A percentile compares a stretch with the other conserved stretches of the same genome.
Conservation (phyloP, 2,888 invertebrate genomes). For the Cistogaster globosa region DNA sequence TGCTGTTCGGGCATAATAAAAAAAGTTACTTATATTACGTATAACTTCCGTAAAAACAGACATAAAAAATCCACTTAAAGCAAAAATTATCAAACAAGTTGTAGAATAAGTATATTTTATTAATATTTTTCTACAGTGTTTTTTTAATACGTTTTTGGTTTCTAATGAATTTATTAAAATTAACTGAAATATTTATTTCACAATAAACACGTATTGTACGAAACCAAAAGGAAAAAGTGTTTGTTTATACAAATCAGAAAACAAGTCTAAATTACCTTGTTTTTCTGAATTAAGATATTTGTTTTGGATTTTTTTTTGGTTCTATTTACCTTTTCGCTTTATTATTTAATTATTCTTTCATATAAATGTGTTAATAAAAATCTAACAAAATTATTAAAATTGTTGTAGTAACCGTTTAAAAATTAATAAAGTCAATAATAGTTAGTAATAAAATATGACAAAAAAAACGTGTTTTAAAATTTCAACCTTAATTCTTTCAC, state of each 20-base stretch:
- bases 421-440: not conserved
- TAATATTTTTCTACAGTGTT: not conserved
- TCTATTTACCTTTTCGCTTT: slow-evolving; percentile 71
- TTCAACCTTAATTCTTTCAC: too few relatives aligned
- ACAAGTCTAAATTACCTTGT: slow-evolving; percentile 80
- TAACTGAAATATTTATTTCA: slow-evolving; percentile 71
- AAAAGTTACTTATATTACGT: slow-evolving; percentile 38
- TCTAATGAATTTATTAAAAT: slow-evolving; percentile 76
- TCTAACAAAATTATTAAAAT: slow-evolving; percentile 14
- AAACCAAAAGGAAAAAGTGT: slow-evolving; percentile 45
- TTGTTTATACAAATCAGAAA: slow-evolving; percentile 58
- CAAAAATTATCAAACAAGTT: slow-evolving; percentile 74
- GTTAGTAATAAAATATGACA: not conserved
- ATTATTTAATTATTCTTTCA: slow-evolving; percentile 41
- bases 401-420: slow-evolving; percentile 5
- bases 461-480: too few relatives aligned
- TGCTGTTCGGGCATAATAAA: slow-evolving; percentile 26
- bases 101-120: slow-evolving; percentile 78
- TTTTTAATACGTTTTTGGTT: slow-evolving; percentile 54
- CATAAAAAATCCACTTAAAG: slow-evolving; percentile 39
- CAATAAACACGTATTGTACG: slow-evolving; percentile 45
- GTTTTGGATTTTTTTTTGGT: slow-evolving; percentile 45
- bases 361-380: slow-evolving; percentile 51
- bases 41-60: slow-evolving; percentile 46
- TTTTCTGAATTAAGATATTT: slow-evolving; percentile 65